These are phyloP conservation scores for Orthonyx spaldingii DNA, from an alignment of 2,113 vertebrate species.

Conservation along the genomic window DNA sequence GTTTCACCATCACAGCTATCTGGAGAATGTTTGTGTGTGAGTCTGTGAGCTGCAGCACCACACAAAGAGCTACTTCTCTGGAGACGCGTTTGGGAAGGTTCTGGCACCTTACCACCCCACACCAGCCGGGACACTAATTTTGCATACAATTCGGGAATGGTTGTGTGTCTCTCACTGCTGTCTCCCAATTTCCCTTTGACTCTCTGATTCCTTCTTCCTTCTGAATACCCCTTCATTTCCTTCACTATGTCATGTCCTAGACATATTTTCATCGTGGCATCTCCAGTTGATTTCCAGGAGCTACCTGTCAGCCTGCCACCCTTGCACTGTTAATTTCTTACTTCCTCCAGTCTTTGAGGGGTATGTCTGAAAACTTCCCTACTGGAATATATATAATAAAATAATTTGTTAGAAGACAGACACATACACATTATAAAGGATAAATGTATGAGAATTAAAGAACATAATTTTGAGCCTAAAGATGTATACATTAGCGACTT, in stretches of 20 bases:
- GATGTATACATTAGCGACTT: not conserved
- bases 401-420: not conserved
- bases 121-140: no score
- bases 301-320: not conserved
- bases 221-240: not conserved
- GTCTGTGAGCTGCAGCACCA: no score
- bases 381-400: not conserved
- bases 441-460: not conserved
- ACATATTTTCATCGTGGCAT: not conserved
- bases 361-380: not conserved
- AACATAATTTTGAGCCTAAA: not conserved
- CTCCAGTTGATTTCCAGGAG: not conserved
- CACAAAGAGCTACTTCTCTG: no score
- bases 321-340: not conserved
- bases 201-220: not conserved
- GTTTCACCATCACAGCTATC: no score
- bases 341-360: not conserved
- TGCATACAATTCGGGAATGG: not conserved
- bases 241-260: not conserved
- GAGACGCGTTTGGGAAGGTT: no score
- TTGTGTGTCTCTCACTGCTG: not conserved
- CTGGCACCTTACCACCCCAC: no score
- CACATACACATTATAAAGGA: not conserved
- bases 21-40: no score
- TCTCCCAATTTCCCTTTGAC: not conserved